Conservation (phyloP, 2,888 invertebrate genomes). For the Vandiemenella viatica region DNA sequence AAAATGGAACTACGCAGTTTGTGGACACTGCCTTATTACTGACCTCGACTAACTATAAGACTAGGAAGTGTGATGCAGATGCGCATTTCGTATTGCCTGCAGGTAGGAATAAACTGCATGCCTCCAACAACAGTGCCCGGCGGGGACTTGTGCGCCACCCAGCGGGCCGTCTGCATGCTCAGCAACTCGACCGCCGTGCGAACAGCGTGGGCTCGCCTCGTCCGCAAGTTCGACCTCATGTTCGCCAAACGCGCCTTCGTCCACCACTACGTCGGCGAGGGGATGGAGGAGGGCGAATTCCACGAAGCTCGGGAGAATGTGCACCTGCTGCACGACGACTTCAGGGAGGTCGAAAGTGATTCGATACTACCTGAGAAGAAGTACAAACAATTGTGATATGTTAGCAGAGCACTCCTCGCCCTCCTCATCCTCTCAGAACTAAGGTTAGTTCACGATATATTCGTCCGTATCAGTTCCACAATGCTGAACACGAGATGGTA, state of each 20-base stretch:
- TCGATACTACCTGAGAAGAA: no score
- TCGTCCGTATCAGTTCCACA: no score
- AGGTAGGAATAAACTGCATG: conserved; percentile 27
- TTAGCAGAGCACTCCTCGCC: no score
- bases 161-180: conserved; percentile 39
- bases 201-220: conserved; percentile 39
- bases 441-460: no score
- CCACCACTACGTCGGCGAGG: conserved; percentile 29
- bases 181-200: conserved; percentile 41
- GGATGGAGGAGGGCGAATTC: conserved; percentile 49
- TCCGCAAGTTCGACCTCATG: conserved; percentile 41
- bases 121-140: conserved; percentile 34
- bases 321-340: conserved; percentile 46
- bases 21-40: no score
- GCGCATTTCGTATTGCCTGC: conserved; percentile 2
- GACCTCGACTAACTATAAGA: no score
- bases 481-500: no score
- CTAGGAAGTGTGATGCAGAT: no score
- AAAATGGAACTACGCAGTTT: no score
- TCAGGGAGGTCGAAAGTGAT: conserved; percentile 43
- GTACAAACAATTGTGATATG: no score
- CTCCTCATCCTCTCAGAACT: no score
- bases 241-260: conserved; percentile 42
- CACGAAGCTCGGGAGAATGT: conserved; percentile 44
- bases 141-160: conserved; percentile 32